phyloP scores from a whole-genome alignment of 2,888 invertebrate genomes.

The Ophraella communa region DNA sequence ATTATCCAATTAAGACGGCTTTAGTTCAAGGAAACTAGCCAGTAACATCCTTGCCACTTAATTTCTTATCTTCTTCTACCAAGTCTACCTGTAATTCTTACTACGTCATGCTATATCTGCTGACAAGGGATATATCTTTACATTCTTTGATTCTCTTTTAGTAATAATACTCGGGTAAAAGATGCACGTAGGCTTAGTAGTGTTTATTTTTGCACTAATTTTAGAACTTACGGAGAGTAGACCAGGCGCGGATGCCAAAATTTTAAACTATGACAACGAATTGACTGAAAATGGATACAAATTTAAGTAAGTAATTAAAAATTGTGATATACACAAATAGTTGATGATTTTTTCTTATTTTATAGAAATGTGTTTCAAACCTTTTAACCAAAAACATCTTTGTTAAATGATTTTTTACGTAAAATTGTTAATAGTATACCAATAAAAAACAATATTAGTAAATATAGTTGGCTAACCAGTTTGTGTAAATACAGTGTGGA shows the following conservation, averaged over 20 bases:
- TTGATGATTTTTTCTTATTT: no score
- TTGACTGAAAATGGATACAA: constrained; percentile 2
- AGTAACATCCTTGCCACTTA: neutral
- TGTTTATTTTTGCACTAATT: neutral
- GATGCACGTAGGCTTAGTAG: neutral
- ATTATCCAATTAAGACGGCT: neutral
- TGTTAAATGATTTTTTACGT: no score
- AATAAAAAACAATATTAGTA: no score
- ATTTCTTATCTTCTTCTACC: neutral
- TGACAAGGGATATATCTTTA: neutral
- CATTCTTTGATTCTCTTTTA: neutral
- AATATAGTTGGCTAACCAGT: neutral
- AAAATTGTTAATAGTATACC: no score
- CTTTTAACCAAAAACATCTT: no score
- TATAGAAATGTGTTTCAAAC: no score
- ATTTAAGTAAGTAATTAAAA: constrained; percentile 13
- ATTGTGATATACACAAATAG: no score
- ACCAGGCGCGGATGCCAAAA: neutral
- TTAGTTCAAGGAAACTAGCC: neutral
- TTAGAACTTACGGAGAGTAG: neutral
- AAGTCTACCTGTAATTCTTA: neutral
- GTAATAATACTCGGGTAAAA: neutral
- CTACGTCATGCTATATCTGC: neutral
- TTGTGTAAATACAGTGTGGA: no score
- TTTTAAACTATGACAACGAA: constrained; percentile 1